Base-by-base conservation (phyloP, 2,113 vertebrate species). In the Anguilla japonica region DNA sequence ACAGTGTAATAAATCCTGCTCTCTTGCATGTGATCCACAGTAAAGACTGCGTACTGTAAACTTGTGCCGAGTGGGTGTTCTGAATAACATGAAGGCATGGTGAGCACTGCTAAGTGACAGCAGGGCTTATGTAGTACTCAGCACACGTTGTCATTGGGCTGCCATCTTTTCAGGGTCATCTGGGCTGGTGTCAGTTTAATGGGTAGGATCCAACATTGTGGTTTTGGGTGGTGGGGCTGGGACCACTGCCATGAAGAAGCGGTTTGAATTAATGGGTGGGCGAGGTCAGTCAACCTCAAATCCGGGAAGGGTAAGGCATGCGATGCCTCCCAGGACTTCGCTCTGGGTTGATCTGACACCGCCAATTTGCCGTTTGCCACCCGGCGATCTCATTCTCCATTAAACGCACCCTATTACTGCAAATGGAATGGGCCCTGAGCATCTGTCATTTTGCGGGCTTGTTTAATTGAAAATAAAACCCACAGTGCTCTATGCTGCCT, bases 341-440 rank as follows among this genome's bases (percentile, higher is more conserved):
- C 14, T 29, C 53, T 56, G 46, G 81, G 79, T 5, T 80, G 41
- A 79, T 40, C 13, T 29, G 56, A 86, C 57, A 81, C 79, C 56
- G 34, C 57, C 79, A 82, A 86, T 82, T 82, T 80, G 82, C 40
- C 9, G 26, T 60, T 78, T 63, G 22, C 39, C 43, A 14, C 79
- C 81, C 18, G 26, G 56, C 63, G 41, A 43, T 20, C 79, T 86
- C 56, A 67, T 86, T 79, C 26, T 57, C 26, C 81, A 86, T 81
- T 26, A 63, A 41, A 18, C 29, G 53, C 79, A 46, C 67, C 79
- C 60, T 71, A 82, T 63, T 86, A 82, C 41, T 29, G 53, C 18
- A 81, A 63, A 86, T 86, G 56, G 18, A 67, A 82, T 82, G 81
- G 39, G 53, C 84, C 81, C 41, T 79, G 53, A 20, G 53, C 29